phyloP scores from a whole-genome alignment of 2,797 vertebrate genomes.

The Helicolenus hilgendorfi region DNA sequence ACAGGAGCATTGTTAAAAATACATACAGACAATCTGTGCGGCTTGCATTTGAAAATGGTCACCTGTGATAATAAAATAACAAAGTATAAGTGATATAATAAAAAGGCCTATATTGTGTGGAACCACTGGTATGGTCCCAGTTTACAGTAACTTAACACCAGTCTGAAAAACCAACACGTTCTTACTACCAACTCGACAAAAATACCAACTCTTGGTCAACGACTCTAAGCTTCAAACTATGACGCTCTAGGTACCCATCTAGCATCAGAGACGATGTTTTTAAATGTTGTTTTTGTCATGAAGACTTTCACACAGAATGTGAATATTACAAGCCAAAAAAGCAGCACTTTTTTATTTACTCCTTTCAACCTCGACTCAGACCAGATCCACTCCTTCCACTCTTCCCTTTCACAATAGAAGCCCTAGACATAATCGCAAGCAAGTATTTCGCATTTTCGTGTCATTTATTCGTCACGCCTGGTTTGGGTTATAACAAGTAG shows the following conservation, averaged over 20 bases:
- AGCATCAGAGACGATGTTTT: accelerated
- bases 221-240: neutral
- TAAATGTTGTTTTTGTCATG: no score
- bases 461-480: no score
- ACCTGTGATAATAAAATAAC: neutral
- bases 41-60: neutral
- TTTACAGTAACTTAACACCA: neutral
- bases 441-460: no score
- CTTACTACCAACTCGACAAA: neutral
- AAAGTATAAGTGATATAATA: neutral
- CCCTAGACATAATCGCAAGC: no score
- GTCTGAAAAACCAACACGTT: neutral
- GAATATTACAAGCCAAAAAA: no score
- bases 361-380: no score
- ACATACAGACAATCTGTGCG: no score
- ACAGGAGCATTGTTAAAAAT: neutral
- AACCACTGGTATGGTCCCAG: neutral
- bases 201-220: neutral
- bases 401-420: no score
- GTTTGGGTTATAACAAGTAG: neutral
- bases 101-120: neutral
- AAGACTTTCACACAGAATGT: no score
- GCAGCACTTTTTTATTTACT: no score
- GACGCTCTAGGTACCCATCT: neutral
- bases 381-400: no score